Conservation (phyloP, 1,140 invertebrate species). For the Asbolus verrucosus region DNA sequence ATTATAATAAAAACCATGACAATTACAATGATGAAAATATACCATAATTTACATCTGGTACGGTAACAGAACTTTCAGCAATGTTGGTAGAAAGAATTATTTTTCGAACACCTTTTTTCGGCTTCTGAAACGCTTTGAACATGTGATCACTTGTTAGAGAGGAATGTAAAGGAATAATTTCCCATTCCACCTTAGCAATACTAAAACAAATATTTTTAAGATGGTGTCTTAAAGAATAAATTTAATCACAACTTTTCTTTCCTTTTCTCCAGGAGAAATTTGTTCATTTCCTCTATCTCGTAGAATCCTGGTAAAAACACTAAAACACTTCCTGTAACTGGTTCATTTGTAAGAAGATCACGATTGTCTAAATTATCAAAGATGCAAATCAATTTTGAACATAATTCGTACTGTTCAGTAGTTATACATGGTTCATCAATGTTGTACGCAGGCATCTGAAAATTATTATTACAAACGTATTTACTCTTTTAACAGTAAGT, state of each 20-base stretch:
- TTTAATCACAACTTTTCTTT: too few species aligned
- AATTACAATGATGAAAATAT: slow-evolving; percentile 50
- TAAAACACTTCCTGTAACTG: slow-evolving; percentile 74
- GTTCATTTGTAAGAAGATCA: slow-evolving; percentile 62
- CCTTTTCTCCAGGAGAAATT: slow-evolving; percentile 52
- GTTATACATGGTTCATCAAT: slow-evolving; percentile 66
- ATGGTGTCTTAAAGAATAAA: slow-evolving; percentile 13
- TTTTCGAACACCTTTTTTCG: slow-evolving; percentile 75
- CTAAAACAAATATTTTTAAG: too few species aligned
- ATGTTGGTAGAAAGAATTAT: slow-evolving; percentile 96
- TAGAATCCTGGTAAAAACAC: slow-evolving; percentile 89
- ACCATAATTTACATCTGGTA: slow-evolving; percentile 92
- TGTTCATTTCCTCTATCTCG: slow-evolving; percentile 80
- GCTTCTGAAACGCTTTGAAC: slow-evolving; percentile 73
- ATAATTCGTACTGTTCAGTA: slow-evolving; percentile 59
- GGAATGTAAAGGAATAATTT: slow-evolving; percentile 78
- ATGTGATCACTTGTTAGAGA: slow-evolving; percentile 79
- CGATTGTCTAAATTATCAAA: slow-evolving; percentile 79
- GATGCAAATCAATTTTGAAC: slow-evolving; percentile 74
- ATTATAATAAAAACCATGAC: neutral
- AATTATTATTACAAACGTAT: too few species aligned
- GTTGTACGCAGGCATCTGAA: too few species aligned
- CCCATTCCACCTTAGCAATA: slow-evolving; percentile 64
- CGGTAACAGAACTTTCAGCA: slow-evolving; percentile 96
- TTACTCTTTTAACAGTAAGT: too few species aligned